Percentiles rank a stretch among this genome's conserved stretches.
Conservation (phyloP, 2,113 vertebrate genomes). For the Pseudolaguvia tuberculata region DNA sequence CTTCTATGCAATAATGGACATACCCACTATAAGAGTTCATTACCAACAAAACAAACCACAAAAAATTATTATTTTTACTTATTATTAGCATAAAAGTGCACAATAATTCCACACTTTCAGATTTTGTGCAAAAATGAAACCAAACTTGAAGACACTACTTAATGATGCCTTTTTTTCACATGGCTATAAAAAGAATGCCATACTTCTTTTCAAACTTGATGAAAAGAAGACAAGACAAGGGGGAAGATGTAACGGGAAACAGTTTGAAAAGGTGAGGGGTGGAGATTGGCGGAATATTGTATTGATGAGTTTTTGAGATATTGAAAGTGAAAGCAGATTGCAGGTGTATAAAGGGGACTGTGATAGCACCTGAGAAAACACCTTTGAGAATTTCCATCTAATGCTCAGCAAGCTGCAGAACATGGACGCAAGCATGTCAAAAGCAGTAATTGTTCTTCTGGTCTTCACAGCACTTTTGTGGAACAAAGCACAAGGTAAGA, state of each 20-base stretch:
- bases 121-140: background rate
- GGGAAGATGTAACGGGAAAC: constrained; percentile 24
- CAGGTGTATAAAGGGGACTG: constrained; percentile 25
- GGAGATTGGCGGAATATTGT: background rate
- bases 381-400: constrained; percentile 3
- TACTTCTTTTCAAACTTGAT: too few relatives aligned
- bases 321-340: constrained; percentile 22
- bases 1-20: constrained; percentile 1
- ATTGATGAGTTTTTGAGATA: constrained; percentile 19
- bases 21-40: background rate
- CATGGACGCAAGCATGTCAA: constrained; percentile 29
- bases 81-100: background rate
- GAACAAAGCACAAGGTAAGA: constrained; percentile 37
- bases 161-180: background rate
- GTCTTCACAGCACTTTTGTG: constrained; percentile 27
- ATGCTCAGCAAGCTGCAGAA: background rate
- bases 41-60: too few relatives aligned
- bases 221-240: background rate
- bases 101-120: background rate
- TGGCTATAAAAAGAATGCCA: background rate
- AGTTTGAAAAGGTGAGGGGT: background rate
- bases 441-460: constrained; percentile 18
- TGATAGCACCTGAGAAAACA: background rate
- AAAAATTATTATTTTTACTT: too few relatives aligned
- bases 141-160: background rate